phyloP scores from a whole-genome alignment of 2,113 vertebrate genomes.

The Zeus faber region DNA sequence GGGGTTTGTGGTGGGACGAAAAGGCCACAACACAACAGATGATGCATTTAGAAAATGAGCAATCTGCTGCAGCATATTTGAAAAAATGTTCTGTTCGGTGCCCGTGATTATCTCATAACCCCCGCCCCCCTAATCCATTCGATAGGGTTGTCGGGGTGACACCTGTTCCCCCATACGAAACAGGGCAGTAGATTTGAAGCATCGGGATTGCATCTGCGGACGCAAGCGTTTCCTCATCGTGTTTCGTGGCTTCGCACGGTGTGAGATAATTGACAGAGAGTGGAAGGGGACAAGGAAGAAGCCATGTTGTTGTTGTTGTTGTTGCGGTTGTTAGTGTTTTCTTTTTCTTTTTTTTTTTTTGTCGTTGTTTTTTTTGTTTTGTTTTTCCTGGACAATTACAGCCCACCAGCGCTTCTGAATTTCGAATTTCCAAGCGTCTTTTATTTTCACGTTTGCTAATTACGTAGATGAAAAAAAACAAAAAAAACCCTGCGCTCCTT shows the following conservation, averaged over 20 bases:
- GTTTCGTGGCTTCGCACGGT: too few relatives aligned
- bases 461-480: constrained; percentile 92
- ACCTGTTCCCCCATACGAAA: too few relatives aligned
- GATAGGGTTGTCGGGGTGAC: constrained; percentile 1
- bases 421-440: constrained; percentile 84
- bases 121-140: constrained; percentile 3
- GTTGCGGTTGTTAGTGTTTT: too few relatives aligned
- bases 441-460: constrained; percentile 88
- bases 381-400: constrained; percentile 85
- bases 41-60: constrained; percentile 19
- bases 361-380: too few relatives aligned
- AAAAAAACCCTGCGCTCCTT: constrained; percentile 63
- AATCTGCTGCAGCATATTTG: constrained; percentile 15
- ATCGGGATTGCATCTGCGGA: too few relatives aligned
- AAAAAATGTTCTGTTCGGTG: background rate
- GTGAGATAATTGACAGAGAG: too few relatives aligned
- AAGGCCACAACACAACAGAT: constrained; percentile 14
- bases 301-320: too few relatives aligned
- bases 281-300: too few relatives aligned
- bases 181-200: too few relatives aligned
- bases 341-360: too few relatives aligned
- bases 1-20: background rate
- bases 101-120: background rate
- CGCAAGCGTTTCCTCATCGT: too few relatives aligned
- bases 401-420: constrained; percentile 85